Percentiles rank a stretch among this genome's conserved stretches.
Conservation (phyloP, 2,797 vertebrate species). For the Salarias fasciatus region DNA sequence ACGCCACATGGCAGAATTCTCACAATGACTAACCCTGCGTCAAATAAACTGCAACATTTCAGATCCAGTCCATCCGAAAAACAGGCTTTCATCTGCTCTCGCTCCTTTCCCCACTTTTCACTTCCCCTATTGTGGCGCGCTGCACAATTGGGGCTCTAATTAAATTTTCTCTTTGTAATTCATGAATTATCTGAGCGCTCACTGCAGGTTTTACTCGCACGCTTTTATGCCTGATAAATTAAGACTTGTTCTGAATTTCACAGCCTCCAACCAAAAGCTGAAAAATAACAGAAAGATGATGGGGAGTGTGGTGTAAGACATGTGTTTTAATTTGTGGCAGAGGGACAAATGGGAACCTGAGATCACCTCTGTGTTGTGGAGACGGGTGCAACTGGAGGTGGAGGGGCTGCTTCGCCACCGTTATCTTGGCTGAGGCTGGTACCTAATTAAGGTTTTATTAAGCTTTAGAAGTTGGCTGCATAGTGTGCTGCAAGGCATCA, state of each 20-base stretch:
- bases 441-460: conserved; percentile 80
- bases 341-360: conserved; percentile 34
- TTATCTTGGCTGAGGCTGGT: conserved; percentile 57
- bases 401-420: conserved; percentile 41
- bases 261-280: conserved; percentile 26
- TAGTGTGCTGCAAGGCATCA: conserved; percentile 75
- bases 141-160: conserved; percentile 39
- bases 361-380: conserved; percentile 42
- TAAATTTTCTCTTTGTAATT: conserved; percentile 61
- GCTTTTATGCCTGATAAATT: conserved; percentile 26
- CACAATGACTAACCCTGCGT: too few relatives aligned
- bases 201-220: conserved; percentile 35
- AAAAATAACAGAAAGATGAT: conserved; percentile 10
- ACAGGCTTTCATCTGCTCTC: too few relatives aligned
- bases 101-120: too few relatives aligned
- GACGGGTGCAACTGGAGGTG: conserved; percentile 42
- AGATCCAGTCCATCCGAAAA: too few relatives aligned
- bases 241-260: conserved; percentile 27
- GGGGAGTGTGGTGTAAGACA: conserved; percentile 22
- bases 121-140: conserved; percentile 22
- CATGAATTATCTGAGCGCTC: conserved; percentile 41
- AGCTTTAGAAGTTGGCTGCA: conserved; percentile 75
- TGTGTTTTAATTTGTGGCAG: conserved; percentile 39
- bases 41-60: too few relatives aligned
- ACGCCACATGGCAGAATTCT: too few relatives aligned